These are phyloP conservation scores for Ptyas mucosa DNA, from an alignment of 2,113 vertebrate species.

Conservation along the genomic window DNA sequence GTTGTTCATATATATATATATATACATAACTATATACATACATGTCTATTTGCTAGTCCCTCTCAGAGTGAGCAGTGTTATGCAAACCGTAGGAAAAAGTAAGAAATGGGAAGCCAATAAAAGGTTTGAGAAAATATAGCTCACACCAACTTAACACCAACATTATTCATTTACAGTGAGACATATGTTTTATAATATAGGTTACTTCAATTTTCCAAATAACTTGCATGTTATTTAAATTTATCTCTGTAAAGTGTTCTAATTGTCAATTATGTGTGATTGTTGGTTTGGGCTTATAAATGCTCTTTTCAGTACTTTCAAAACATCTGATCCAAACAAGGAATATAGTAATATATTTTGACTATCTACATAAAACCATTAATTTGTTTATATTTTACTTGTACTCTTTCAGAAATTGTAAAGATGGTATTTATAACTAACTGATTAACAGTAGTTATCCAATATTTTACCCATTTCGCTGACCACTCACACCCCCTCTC, in stretches of 20 bases:
- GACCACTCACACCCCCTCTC: neutral
- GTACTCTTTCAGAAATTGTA: neutral
- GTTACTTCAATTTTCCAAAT: neutral
- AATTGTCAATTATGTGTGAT: neutral
- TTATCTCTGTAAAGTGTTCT: neutral
- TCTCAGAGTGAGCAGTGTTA: neutral
- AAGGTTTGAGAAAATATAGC: neutral
- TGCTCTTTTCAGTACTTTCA: neutral
- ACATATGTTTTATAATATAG: neutral
- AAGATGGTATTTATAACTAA: neutral
- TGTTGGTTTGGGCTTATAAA: neutral
- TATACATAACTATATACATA: neutral
- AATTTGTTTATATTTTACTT: neutral
- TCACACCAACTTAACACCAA: neutral
- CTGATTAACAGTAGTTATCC: neutral
- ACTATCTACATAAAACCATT: neutral
- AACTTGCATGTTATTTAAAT: neutral
- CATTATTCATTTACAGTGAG: neutral
- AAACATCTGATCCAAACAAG: neutral
- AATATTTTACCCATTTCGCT: neutral
- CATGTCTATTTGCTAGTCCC: neutral
- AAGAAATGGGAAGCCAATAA: neutral
- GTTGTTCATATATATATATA: neutral
- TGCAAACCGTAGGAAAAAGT: neutral
- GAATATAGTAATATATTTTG: neutral